A percentile compares a stretch with the other conserved stretches of the same genome.
These are phyloP conservation scores for Tetrapedia diversipes DNA, from an alignment of 2,888 invertebrate species.

Conservation along the genomic window DNA sequence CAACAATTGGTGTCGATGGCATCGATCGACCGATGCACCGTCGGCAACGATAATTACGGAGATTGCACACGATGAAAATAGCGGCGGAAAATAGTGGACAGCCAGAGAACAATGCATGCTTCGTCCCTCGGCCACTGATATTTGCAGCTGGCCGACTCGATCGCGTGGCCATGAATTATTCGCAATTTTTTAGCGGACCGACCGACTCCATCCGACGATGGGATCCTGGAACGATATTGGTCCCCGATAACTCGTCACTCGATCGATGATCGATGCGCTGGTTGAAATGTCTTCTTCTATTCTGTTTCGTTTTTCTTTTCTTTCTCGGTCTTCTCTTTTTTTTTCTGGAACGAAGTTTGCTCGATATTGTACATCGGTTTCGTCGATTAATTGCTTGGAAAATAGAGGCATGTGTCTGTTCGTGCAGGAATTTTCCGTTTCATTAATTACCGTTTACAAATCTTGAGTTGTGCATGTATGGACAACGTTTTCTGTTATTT, in stretches of 20 bases:
- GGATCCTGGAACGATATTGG: not conserved
- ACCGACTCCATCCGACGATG: not conserved
- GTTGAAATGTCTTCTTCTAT: not conserved
- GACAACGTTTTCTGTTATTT: too few species aligned
- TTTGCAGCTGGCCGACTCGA: slow-evolving; percentile 26
- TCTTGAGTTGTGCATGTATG: too few species aligned
- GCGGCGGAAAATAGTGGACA: slow-evolving; percentile 20
- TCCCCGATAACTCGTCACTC: not conserved
- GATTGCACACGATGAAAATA: slow-evolving; percentile 36
- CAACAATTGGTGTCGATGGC: slow-evolving; percentile 51
- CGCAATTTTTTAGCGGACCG: slow-evolving; percentile 9
- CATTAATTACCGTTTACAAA: too few species aligned
- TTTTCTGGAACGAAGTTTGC: too few species aligned
- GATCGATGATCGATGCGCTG: slow-evolving; percentile 6
- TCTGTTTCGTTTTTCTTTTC: not conserved
- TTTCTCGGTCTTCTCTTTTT: not conserved
- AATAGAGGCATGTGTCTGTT: too few species aligned
- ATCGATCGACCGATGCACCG: slow-evolving; percentile 26
- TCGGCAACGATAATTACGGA: slow-evolving; percentile 55
- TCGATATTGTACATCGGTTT: too few species aligned
- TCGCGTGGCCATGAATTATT: slow-evolving; percentile 17
- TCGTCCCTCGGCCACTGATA: not conserved
- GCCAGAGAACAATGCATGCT: slow-evolving; percentile 12
- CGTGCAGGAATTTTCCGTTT: too few species aligned
- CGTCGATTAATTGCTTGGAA: too few species aligned